Evolutionary conservation across 2,113 vertebrate species (phyloP), one percentile per base, ranked within the genome.

Genomic region (Probosciger aterrimus): DNA sequence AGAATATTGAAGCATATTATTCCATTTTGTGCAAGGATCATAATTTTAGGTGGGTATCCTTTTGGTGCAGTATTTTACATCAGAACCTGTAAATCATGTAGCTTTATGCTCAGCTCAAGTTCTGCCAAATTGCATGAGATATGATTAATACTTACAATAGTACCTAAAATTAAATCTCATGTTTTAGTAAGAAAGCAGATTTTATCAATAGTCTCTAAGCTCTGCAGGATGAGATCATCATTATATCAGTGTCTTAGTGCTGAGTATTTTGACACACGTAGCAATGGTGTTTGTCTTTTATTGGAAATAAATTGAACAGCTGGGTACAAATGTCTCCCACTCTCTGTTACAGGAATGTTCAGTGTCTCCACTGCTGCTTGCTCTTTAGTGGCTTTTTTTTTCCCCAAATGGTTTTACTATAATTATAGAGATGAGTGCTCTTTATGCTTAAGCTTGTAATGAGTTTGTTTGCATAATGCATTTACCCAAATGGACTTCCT

Each of bases 201-300:
- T 92, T 89, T 93, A 90, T 92, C 94, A 82, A 11, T 28, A 89
- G 57, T 68, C 39, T 89, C 27, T 92, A 71, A 84, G 52, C 44
- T 84, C 70, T 84, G 59, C 30, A 52, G 89, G 67, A 31, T 89
- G 84, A 96, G 83, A 75, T 91, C 88, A 86, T 91, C 22, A 9
- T 91, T 94, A 52, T 37, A 0, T 92, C 89, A 64, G 14, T 64
- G 46, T 79, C 80, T 88, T 67, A 74, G 53, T 43, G 49, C 64
- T 81, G 79, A 84, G 39, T 74, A 52, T 93, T 92, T 82, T 79
- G 84, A 73, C 44, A 82, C 4, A 4, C 1, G 3, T 37, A 93
- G 77, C 46, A 89, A 75, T 52, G 23, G 43, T 79, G 27, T 52
- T 91, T 85, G 18, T 86, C 80, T 93, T 82, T 82, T 94, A 68